phyloP scores from a whole-genome alignment of 2,888 invertebrate species.

The Meta bourneti region DNA sequence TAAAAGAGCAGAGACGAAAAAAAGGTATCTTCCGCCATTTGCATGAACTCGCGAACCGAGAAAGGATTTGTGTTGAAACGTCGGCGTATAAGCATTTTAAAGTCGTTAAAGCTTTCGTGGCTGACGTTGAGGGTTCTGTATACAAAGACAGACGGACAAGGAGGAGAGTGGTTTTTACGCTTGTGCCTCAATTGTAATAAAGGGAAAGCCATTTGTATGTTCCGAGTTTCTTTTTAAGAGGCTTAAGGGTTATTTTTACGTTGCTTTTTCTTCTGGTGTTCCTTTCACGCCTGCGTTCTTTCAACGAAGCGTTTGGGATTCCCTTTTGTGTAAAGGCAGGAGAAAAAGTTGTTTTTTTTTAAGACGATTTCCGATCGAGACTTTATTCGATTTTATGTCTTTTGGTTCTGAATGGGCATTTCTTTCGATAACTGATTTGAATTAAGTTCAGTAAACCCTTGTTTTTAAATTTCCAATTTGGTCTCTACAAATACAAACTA shows the following conservation, averaged over 20 bases:
- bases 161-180: too few relatives aligned
- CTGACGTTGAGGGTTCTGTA: neutral
- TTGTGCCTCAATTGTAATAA: slow-evolving; percentile 3
- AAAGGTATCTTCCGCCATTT: neutral
- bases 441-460: too few relatives aligned
- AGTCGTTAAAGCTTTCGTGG: neutral
- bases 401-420: too few relatives aligned
- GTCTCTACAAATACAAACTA: too few relatives aligned
- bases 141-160: too few relatives aligned
- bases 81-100: neutral
- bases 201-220: neutral
- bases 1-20: neutral
- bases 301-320: neutral
- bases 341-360: neutral
- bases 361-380: too few relatives aligned
- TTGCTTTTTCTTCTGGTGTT: neutral
- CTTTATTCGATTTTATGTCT: too few relatives aligned
- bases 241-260: slow-evolving; percentile 5
- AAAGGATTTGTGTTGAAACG: slow-evolving; percentile 7
- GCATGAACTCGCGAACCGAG: neutral
- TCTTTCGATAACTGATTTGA: too few relatives aligned
- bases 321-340: neutral
- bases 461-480: too few relatives aligned
- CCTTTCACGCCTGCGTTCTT: neutral
- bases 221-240: neutral